Evolutionary conservation across 2,888 invertebrate species (phyloP), one percentile per base, ranked within the genome.

Genomic region (Tinea semifulvella): DNA sequence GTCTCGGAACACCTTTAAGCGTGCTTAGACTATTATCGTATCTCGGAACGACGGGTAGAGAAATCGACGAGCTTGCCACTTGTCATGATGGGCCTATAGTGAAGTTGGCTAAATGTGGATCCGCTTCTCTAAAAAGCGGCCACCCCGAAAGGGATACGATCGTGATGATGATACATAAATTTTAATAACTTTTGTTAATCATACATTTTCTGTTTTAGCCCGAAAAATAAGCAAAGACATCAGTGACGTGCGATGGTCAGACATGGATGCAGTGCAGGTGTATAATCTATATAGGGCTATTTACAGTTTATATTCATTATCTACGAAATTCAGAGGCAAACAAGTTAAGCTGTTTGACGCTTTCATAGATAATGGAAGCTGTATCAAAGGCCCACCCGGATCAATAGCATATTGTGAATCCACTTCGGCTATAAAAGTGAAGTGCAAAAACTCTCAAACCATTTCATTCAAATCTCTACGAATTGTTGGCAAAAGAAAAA

Each of bases 231-330:
- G 80, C 18, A 70, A 84, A 47, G 63, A 66, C 45, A 79, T 89
- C 52, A 83, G 88, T 38, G 69, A 82, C 55, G 76, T 94, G 6
- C 69, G 83, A 53, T 94, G 92, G 92, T 57, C 77, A 1, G 64
- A 75, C 42, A 86, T 88, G 84, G 76, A 73, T 18, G 85, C 91
- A 1, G 53, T 53, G 26, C 70, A 89, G 57, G 72, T 94, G 8
- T 91, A 88, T 59, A 87, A 92, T 60, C 77, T 90, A 13, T 83
- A 88, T 56, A 80, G 93, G 55, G 91, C 91, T 0, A 64, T 93
- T 44, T 82, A 82, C 53, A 85, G 88, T 18, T 58, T 89, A 20
- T 86, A 86, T 59, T 71, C 84, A 3, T 66, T 91, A 25, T 80
- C 74, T 10, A 86, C 90, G 5, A 82, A 61, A 48, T 91, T 88